Evolutionary conservation across 2,888 invertebrate species (phyloP), one percentile per base, ranked within the genome.

Genomic region (Eristalinus aeneus): DNA sequence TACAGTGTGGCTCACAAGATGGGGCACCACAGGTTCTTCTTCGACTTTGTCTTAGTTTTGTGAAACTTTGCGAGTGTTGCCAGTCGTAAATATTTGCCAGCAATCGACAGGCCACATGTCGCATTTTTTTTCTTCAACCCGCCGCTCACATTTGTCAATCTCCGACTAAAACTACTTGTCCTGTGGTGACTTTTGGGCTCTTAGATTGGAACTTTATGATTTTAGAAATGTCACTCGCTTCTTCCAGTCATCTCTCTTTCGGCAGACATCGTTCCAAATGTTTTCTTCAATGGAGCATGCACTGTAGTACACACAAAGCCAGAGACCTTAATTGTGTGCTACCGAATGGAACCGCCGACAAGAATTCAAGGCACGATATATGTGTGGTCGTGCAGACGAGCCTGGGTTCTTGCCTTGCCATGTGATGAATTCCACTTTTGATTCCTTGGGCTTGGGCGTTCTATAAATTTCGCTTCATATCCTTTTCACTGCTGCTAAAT

Each of bases 391-490:
- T 27, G 27, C 27, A 27, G 27, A 27, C 27, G 27, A 27, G 23
- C 56, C 22, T 11, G 22, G 22, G 10, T 11, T 22, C 56, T 56
- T 20, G 27, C 20, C 9, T 22, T 12, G 20, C 39, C 75, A 80
- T 68, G 80, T 76, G 85, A 85, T 85, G 81, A 81, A 85, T 85
- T 85, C 68, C 23, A 39, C 76, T 85, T 81, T 80, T 85, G 80
- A 85, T 81, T 69, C 81, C 81, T 58, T 65, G 53, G 80, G 63
- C 80, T 80, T 61, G 75, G 56, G 68, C 31, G 63, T 64, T 67
- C 71, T 68, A 85, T 80, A 85, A 85, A 85, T 80, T 85, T 85
- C 31, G 60, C 80, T 68, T 67, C 80, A 68, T 72, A 85, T 80
- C 84, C 74, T 72, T 71, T 79, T 75, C 67, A 71, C 36, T 80